A percentile compares a stretch with the other conserved stretches of the same genome.
phyloP scores from a whole-genome alignment of 35 echinoderm and acorn worm genomes.

The Hemicentrotus pulcherrimus region DNA sequence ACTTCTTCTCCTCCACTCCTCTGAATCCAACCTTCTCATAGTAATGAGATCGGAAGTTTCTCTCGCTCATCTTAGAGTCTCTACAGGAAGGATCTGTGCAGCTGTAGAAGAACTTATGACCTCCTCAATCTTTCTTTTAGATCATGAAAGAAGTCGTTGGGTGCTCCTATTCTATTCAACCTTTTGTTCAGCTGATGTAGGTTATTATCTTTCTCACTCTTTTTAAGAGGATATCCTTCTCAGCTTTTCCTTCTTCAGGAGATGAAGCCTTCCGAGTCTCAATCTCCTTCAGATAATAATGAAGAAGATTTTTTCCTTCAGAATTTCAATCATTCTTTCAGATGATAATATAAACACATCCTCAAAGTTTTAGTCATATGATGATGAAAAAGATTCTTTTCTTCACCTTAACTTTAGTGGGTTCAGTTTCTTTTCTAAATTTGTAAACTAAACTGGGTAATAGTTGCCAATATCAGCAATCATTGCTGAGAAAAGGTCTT shows the following conservation, averaged over 20 bases:
- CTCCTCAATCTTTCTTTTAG: not conserved
- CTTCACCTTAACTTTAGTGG: too few relatives aligned
- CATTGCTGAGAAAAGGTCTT: constrained; percentile 3
- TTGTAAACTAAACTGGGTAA: not conserved
- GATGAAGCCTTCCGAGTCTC: too few relatives aligned
- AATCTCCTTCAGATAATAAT: not conserved
- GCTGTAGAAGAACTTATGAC: not conserved
- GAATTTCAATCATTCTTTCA: not conserved
- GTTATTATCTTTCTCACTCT: too few relatives aligned
- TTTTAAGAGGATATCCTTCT: too few relatives aligned
- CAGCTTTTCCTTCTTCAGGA: too few relatives aligned
- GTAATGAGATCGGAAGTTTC: constrained; percentile 87
- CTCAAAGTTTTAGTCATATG: not conserved
- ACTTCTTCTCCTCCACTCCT: constrained; percentile 93
- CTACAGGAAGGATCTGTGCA: not conserved
- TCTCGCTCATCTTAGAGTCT: constrained; percentile 62
- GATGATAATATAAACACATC: not conserved
- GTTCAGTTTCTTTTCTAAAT: too few relatives aligned
- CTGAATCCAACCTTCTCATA: constrained; percentile 95
- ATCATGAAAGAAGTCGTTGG: not conserved
- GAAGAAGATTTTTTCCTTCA: not conserved
- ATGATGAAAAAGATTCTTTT: too few relatives aligned
- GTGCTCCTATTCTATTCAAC: too few relatives aligned
- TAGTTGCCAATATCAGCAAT: constrained; percentile 19
- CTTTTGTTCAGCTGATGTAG: too few relatives aligned